Conservation (phyloP, 2,888 invertebrate species). For the Torymus tubicola region DNA sequence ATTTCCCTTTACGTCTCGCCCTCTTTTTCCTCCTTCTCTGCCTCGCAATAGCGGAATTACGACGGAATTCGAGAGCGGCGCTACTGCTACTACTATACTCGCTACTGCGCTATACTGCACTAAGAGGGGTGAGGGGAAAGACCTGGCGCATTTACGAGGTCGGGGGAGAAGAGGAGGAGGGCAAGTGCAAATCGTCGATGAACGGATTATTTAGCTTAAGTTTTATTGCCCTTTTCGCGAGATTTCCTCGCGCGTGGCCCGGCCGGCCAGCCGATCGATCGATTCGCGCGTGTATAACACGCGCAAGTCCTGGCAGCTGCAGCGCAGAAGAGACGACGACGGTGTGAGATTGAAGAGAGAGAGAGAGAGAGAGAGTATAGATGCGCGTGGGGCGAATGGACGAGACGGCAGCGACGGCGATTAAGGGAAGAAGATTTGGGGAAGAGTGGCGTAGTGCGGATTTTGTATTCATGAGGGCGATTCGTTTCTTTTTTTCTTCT, state of each 20-base stretch:
- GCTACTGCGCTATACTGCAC: not conserved
- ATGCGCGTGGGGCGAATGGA: not conserved
- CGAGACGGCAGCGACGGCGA: too few species aligned
- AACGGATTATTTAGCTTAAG: slow-evolving; percentile 60
- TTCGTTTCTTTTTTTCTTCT: too few species aligned
- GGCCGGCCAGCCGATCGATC: slow-evolving; percentile 46
- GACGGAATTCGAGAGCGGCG: slow-evolving; percentile 51
- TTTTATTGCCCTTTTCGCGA: slow-evolving; percentile 60
- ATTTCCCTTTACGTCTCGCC: slow-evolving; percentile 45
- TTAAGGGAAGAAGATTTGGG: too few species aligned
- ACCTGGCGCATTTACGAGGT: slow-evolving; percentile 53
- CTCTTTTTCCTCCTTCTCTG: slow-evolving; percentile 32
- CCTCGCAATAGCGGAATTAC: slow-evolving; percentile 47
- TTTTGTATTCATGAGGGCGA: not conserved
- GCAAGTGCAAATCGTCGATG: slow-evolving; percentile 60
- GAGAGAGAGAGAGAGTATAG: not conserved
- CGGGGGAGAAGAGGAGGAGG: not conserved
- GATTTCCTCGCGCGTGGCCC: slow-evolving; percentile 37
- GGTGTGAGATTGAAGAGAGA: slow-evolving; percentile 14
- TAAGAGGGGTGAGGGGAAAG: not conserved
- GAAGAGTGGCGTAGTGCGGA: too few species aligned
- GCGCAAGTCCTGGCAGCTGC: slow-evolving; percentile 26
- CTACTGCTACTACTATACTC: not conserved
- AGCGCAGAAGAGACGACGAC: not conserved
- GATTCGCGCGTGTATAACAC: slow-evolving; percentile 32